Percentiles rank a stretch among this genome's conserved stretches.
phyloP scores from a whole-genome alignment of 1,140 invertebrate species.

The Holotrichia oblita region DNA sequence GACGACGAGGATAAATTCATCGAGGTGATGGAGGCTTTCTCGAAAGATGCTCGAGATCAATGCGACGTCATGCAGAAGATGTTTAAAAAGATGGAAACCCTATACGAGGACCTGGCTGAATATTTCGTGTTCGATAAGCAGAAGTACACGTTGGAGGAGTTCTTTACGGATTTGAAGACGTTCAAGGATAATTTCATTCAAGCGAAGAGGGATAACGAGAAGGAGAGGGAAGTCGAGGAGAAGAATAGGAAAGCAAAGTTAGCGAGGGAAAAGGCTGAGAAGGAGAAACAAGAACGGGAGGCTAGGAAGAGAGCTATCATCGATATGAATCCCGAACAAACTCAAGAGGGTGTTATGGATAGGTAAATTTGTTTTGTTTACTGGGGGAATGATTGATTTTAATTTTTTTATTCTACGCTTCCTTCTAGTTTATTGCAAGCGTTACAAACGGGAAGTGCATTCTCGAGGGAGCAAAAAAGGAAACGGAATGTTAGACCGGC shows the following conservation, averaged over 20 bases:
- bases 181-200: constrained; percentile 93
- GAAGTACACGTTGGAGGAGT: constrained; percentile 96
- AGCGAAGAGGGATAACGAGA: constrained; percentile 86
- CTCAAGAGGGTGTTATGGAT: constrained; percentile 97
- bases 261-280: constrained; percentile 85
- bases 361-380: constrained; percentile 59
- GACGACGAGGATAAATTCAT: constrained; percentile 83
- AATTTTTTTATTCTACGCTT: constrained; percentile 41
- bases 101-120: constrained; percentile 87
- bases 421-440: constrained; percentile 87
- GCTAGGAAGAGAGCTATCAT: constrained; percentile 86
- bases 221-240: constrained; percentile 85
- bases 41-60: constrained; percentile 82
- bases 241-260: constrained; percentile 86
- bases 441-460: constrained; percentile 91
- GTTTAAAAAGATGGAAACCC: constrained; percentile 91
- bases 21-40: constrained; percentile 86
- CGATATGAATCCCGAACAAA: constrained; percentile 88
- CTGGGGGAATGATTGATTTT: neutral
- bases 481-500: constrained; percentile 79
- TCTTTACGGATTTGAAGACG: constrained; percentile 93
- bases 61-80: constrained; percentile 90
- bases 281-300: constrained; percentile 81
- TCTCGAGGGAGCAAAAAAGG: constrained; percentile 83
- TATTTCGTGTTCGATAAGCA: constrained; percentile 93